These are phyloP conservation scores for Thecophora atra DNA, from an alignment of 2,888 invertebrate genomes.

Conservation along the genomic window DNA sequence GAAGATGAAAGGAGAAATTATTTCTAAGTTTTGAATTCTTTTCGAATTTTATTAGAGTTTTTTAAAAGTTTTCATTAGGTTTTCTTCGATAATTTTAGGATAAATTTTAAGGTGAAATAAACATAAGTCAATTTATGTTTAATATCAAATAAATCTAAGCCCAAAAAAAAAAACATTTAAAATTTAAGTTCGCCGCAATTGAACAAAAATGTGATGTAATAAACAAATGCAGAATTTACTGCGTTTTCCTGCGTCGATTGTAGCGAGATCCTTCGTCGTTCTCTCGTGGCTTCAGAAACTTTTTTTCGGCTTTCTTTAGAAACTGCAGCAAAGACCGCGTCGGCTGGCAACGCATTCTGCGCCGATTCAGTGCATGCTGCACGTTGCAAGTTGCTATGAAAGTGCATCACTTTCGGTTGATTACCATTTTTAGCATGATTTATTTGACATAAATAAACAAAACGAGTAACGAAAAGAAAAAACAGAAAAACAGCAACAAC, in stretches of 20 bases:
- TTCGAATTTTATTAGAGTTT: too few species aligned
- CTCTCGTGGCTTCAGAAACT: neutral
- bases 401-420: constrained; percentile 35
- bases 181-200: neutral
- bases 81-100: too few species aligned
- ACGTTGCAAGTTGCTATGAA: neutral
- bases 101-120: too few species aligned
- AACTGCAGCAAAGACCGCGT: neutral
- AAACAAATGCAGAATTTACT: neutral
- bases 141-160: too few species aligned
- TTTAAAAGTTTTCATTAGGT: too few species aligned
- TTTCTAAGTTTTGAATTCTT: too few species aligned
- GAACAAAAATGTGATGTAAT: neutral
- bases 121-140: too few species aligned
- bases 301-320: neutral
- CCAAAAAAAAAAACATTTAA: neutral
- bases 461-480: constrained; percentile 22
- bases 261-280: neutral
- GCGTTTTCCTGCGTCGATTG: neutral
- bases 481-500: constrained; percentile 11
- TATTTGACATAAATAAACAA: constrained; percentile 28
- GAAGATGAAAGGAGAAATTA: too few species aligned
- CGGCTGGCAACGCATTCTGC: neutral
- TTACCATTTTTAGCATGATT: constrained; percentile 38
- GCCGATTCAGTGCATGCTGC: neutral